Conservation (phyloP, 1,140 invertebrate genomes). For the Phenacoccus solenopsis region DNA sequence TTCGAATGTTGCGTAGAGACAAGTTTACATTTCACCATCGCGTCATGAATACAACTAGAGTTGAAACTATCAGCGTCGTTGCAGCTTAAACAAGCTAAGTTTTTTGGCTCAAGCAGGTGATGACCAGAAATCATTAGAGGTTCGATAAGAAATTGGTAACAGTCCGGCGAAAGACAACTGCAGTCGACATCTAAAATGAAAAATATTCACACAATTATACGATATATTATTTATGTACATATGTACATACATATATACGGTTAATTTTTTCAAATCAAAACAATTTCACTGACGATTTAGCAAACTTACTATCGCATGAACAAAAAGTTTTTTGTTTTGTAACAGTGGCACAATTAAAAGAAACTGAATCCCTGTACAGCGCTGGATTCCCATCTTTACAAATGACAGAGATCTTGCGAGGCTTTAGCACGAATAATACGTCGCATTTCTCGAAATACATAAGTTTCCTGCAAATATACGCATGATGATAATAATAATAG, state of each 20-base stretch:
- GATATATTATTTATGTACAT: neutral
- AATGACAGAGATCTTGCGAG: neutral
- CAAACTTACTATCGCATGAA: neutral
- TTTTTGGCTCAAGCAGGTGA: neutral
- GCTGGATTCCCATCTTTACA: neutral
- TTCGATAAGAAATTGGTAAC: neutral
- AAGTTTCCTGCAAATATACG: constrained; percentile 5
- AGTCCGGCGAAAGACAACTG: neutral
- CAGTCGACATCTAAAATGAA: neutral
- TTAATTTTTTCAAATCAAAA: too few species aligned
- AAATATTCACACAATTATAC: too few species aligned
- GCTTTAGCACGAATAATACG: neutral
- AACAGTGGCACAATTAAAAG: neutral
- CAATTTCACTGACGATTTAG: too few species aligned
- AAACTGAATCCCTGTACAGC: neutral
- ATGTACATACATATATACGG: neutral
- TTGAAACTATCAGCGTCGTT: neutral
- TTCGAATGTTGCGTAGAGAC: neutral
- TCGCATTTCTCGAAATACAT: neutral
- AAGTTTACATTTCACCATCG: neutral
- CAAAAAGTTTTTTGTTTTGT: neutral
- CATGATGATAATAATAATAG: neutral
- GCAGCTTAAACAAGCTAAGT: neutral
- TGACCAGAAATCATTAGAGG: neutral
- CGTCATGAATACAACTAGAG: neutral